Percentiles rank a stretch among this genome's conserved stretches.
phyloP scores from a whole-genome alignment of 53 echinoderm and acorn worm genomes.

The Paelopatides confundens region DNA sequence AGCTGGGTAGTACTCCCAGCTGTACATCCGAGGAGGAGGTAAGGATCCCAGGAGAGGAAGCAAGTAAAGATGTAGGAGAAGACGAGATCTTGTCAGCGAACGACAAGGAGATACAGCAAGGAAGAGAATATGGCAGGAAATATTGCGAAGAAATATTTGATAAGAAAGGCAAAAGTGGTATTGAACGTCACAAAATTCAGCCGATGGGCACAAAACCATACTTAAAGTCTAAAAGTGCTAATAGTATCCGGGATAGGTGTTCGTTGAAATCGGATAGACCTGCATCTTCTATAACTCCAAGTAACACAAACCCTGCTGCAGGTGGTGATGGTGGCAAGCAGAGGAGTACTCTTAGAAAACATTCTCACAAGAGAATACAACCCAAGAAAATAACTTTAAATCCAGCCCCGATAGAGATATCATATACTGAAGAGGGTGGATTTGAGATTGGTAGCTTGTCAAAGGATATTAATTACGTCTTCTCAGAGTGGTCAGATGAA shows the following conservation, averaged over 20 bases:
- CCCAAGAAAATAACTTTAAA: constrained; percentile 2
- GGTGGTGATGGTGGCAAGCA: neutral
- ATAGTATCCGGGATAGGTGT: neutral
- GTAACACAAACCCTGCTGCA: neutral
- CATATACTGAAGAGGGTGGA: neutral
- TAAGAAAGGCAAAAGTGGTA: neutral
- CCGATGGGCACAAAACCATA: neutral
- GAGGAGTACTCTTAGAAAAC: neutral
- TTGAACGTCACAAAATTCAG: neutral
- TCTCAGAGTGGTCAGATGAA: neutral
- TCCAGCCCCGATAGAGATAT: constrained; percentile 20
- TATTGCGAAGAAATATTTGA: neutral
- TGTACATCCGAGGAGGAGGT: neutral
- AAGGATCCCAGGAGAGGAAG: neutral
- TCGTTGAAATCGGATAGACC: neutral
- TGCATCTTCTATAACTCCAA: neutral
- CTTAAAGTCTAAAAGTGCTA: neutral
- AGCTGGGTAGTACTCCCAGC: neutral
- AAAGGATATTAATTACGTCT: neutral
- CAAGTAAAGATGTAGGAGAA: neutral
- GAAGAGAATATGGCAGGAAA: neutral
- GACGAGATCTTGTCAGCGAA: neutral
- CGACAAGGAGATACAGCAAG: neutral
- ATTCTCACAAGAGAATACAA: neutral
- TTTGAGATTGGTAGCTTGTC: neutral